Conservation (phyloP, 2,113 vertebrate genomes). For the Craseonycteris thonglongyai region DNA sequence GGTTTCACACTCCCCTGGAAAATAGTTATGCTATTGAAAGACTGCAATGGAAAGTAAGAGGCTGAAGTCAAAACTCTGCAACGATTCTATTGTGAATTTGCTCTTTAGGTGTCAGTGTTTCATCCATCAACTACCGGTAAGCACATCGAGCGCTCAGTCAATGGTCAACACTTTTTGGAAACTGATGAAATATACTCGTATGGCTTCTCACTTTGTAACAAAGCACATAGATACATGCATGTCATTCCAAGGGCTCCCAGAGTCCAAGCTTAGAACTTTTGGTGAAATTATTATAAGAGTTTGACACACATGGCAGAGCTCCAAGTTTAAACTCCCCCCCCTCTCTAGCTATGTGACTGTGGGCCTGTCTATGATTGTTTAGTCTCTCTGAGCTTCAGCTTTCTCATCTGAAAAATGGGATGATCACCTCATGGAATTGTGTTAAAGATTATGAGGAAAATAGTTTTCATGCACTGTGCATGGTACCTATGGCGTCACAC, state of each 20-base stretch:
- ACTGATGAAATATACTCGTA: not conserved
- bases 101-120: not conserved
- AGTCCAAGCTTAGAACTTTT: not conserved
- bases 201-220: not conserved
- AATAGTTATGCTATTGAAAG: not conserved
- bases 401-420: not conserved
- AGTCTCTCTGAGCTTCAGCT: not conserved
- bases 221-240: not conserved
- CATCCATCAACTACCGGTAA: not conserved
- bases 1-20: not conserved
- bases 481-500: not conserved
- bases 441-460: not conserved
- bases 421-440: not conserved
- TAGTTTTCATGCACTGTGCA: not conserved
- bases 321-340: not conserved
- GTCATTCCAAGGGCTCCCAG: not conserved
- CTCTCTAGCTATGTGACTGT: not conserved
- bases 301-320: not conserved
- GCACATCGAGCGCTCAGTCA: not conserved
- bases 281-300: not conserved
- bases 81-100: not conserved
- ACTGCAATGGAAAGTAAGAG: not conserved
- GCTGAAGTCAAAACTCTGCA: not conserved
- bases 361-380: not conserved
- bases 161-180: not conserved